Evolutionary conservation across 2,888 invertebrate species (phyloP).

Genomic region (Mythimna ferrago): DNA sequence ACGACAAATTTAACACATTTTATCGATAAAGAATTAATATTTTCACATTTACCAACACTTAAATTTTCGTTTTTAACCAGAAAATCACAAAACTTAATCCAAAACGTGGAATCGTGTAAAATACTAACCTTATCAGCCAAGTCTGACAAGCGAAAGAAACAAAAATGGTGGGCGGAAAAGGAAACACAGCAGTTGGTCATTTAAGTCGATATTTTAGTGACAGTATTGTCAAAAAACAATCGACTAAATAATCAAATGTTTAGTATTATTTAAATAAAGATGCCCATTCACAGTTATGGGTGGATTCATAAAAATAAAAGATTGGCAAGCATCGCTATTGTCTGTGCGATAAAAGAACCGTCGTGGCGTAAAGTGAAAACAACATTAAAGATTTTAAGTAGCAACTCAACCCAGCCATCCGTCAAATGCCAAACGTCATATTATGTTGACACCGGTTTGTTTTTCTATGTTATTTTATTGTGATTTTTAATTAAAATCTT

Average conservation of each 20-base stretch:
- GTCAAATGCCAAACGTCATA: too few species aligned
- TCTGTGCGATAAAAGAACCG: too few species aligned
- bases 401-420: too few species aligned
- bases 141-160: conserved; percentile 89
- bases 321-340: neutral
- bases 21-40: conserved; percentile 1
- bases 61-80: conserved; percentile 16
- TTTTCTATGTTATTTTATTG: too few species aligned
- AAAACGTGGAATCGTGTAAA: conserved; percentile 59
- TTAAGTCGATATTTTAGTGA: too few species aligned
- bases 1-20: conserved; percentile 12
- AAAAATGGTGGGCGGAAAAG: conserved; percentile 81
- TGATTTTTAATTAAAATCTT: too few species aligned
- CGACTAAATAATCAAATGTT: neutral
- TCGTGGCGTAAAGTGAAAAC: too few species aligned
- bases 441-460: too few species aligned
- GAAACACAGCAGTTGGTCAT: conserved; percentile 53
- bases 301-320: neutral
- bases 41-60: conserved; percentile 34
- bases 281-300: neutral
- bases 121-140: conserved; percentile 87
- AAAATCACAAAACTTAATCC: conserved; percentile 37
- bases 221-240: conserved; percentile 7
- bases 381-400: too few species aligned
- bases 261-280: neutral